A percentile compares a stretch with the other conserved stretches of the same genome.
Evolutionary conservation across 2,888 invertebrate species (phyloP).

Genomic region (Catocala fraxini): DNA sequence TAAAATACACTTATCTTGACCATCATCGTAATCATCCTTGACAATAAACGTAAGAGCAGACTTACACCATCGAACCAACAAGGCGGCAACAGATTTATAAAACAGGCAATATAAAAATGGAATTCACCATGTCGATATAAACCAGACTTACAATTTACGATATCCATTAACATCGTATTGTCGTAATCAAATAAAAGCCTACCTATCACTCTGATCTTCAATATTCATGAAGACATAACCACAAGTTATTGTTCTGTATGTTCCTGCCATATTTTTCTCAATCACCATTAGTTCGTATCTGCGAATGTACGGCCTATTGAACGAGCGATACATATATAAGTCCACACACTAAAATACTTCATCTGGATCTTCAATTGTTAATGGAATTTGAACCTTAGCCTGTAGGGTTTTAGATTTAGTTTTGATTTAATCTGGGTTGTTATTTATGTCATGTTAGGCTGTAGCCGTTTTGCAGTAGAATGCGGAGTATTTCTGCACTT

Average conservation of each 20-base stretch:
- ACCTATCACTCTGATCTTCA: slow-evolving; percentile 80
- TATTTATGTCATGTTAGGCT: slow-evolving; percentile 62
- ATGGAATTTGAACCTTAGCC: slow-evolving; percentile 48
- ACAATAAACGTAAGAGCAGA: too few species aligned
- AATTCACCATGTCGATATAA: slow-evolving; percentile 44
- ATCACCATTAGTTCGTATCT: slow-evolving; percentile 87
- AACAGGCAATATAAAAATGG: too few species aligned
- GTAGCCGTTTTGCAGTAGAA: slow-evolving; percentile 78
- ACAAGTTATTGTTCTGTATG: slow-evolving; percentile 78
- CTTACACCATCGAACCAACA: too few species aligned
- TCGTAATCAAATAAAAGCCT: slow-evolving; percentile 69
- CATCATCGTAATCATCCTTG: too few species aligned
- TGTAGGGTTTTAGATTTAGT: slow-evolving; percentile 32
- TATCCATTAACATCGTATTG: slow-evolving; percentile 62
- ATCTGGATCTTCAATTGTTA: slow-evolving; percentile 48
- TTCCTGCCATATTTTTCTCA: slow-evolving; percentile 85
- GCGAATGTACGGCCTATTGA: slow-evolving; percentile 80
- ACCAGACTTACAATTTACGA: slow-evolving; percentile 68
- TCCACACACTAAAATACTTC: slow-evolving; percentile 70
- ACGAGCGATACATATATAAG: slow-evolving; percentile 64
- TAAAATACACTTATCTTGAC: too few species aligned
- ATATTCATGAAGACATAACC: slow-evolving; percentile 87
- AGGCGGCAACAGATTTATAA: too few species aligned
- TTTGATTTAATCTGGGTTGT: slow-evolving; percentile 34
- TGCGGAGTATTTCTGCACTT: slow-evolving; percentile 87